phyloP scores from a whole-genome alignment of 2,113 vertebrate genomes.

The Macheiramphus alcinus region DNA sequence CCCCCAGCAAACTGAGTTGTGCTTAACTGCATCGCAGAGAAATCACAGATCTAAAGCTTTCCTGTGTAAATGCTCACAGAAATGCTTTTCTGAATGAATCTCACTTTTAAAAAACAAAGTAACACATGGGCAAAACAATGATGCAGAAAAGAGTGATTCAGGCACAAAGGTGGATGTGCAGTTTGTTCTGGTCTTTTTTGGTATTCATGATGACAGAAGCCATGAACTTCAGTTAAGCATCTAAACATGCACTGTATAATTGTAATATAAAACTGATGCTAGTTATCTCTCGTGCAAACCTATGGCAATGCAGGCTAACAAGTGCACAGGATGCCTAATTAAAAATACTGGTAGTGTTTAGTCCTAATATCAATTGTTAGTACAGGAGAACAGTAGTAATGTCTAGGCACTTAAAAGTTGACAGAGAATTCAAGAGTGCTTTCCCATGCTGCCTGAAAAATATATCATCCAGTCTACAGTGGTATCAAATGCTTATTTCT shows the following conservation, averaged over 20 bases:
- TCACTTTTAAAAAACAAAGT: neutral
- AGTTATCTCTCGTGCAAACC: conserved; percentile 17
- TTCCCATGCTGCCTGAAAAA: conserved; percentile 52
- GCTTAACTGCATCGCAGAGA: neutral
- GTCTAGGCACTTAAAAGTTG: conserved; percentile 60
- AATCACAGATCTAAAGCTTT: neutral
- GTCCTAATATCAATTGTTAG: neutral
- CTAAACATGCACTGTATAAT: conserved; percentile 23
- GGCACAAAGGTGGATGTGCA: conserved; percentile 33
- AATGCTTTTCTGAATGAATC: neutral
- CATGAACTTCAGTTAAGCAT: conserved; percentile 30
- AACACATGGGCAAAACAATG: neutral
- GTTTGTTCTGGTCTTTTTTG: conserved; percentile 16
- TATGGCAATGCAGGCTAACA: neutral
- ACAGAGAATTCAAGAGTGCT: conserved; percentile 34
- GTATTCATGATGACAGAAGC: conserved; percentile 28
- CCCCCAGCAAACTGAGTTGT: neutral
- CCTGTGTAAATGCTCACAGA: neutral
- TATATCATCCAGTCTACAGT: conserved; percentile 19
- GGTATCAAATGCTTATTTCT: conserved; percentile 43
- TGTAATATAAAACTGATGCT: neutral
- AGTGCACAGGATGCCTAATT: neutral
- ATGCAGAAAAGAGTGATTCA: conserved; percentile 10
- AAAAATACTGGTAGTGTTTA: conserved; percentile 15
- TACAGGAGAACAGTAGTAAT: conserved; percentile 20